phyloP scores from a whole-genome alignment of 1,140 invertebrate genomes.

The Drosophila chauvacae region DNA sequence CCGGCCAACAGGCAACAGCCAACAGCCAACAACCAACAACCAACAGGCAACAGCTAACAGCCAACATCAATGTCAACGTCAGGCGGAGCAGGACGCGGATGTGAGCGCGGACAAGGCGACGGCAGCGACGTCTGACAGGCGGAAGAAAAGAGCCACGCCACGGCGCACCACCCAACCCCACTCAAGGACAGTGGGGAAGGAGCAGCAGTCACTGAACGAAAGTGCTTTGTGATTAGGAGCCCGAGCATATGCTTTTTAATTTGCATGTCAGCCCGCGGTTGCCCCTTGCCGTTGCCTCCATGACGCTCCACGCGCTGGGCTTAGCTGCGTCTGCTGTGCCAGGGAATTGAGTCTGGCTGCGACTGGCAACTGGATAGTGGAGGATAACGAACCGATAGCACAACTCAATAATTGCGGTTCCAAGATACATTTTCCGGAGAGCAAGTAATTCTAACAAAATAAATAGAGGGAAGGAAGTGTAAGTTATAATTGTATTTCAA shows the following conservation, averaged over 20 bases:
- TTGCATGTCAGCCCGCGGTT: slow-evolving; percentile 54
- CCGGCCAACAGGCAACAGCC: slow-evolving; percentile 12
- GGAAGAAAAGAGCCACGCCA: slow-evolving; percentile 56
- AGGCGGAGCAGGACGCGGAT: slow-evolving; percentile 50
- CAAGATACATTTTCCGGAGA: not conserved
- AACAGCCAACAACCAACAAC: slow-evolving; percentile 31
- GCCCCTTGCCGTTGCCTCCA: slow-evolving; percentile 11
- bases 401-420: not conserved
- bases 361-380: not conserved
- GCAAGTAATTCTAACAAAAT: not conserved
- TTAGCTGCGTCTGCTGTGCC: slow-evolving; percentile 3
- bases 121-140: slow-evolving; percentile 60
- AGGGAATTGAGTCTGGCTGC: not conserved
- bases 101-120: slow-evolving; percentile 56
- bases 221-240: slow-evolving; percentile 59
- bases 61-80: slow-evolving; percentile 76
- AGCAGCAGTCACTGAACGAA: slow-evolving; percentile 29
- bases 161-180: not conserved
- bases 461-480: not conserved
- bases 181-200: not conserved
- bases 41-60: slow-evolving; percentile 58
- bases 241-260: slow-evolving; percentile 63
- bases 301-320: not conserved
- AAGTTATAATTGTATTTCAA: not conserved
- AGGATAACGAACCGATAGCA: not conserved